Base-by-base conservation (phyloP, 2,797 vertebrate genomes). In the Chaetodon trifasciatus region DNA sequence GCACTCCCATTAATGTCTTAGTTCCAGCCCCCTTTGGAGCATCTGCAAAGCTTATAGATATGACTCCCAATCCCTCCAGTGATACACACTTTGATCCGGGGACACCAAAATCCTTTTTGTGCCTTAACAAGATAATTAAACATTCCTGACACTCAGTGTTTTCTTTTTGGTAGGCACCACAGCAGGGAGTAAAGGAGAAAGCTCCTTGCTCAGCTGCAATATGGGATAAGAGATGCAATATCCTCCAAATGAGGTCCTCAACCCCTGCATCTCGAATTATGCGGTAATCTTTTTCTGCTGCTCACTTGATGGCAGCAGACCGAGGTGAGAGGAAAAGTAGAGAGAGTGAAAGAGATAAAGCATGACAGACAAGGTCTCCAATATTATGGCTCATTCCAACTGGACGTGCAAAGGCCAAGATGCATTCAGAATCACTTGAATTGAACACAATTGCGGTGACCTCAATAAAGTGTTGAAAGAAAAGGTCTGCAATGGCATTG, bases 101-200 rank as follows among this genome's bases (percentile, higher is more conserved):
- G 60, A 76, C 57, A 80, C 67, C 28, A 37, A 70, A 82, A 78
- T 62, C 65, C 53, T 61, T 40, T 83, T 70, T 84, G 62, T 73
- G 76, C 76, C 53, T 65, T 82, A 90, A 89, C 71, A 87, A 84
- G 84, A 89, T 79, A 87, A 85, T 90, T 84, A 86, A 86, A 82
- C 57, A 63, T 75, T 85, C n/a, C 66, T 86, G 83, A 89, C 84
- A 81, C 71, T 68, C 70, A 39, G 13, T 64, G 68, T 77, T 83
- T 88, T 75, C n/a, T 63, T 85, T 83, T 32, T 42, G 61, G 17
- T 49, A 52, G 66, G 63, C 13, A 13, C 57, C 68, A 9, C 62
- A 57, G 66, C 79, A 62, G 80, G 60, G 60, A 79, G 56, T 66
- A 44, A 58, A 69, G 58, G 40, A 80, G 58, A 46, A 64, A 71